Evolutionary conservation across 1,140 invertebrate species (phyloP), one percentile per base, ranked within the genome.

Genomic region (Atta cephalotes): DNA sequence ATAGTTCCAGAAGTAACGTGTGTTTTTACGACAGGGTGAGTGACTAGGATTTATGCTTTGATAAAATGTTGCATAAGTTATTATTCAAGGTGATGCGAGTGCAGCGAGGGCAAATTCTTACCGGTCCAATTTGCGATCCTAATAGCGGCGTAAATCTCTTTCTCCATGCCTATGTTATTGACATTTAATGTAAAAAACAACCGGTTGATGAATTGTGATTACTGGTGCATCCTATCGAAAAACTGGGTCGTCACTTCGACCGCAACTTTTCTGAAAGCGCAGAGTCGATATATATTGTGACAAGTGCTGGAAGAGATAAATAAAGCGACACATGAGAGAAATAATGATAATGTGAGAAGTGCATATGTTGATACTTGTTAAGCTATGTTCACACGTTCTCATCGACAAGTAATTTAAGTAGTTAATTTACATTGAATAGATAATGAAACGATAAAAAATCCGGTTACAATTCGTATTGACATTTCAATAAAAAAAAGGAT

Each of bases 51-150:
- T 71, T 71, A 71, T 58, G 65, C 5, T 71, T 58, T 71, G 39
- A 81, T 60, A 81, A 56, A 58, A 35, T 49, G 31, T 81, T 81
- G 66, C 79, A 58, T 81, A 81, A 81, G 51, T 45, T 4, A 25
- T 31, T 28, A 25, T 31, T 28, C 39, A 16, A 10, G 76, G 18
- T 18, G 63, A 71, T 35, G 78, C 7, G 63, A 66, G 62, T 53
- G 62, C 78, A 35, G 10, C 56, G 49, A 70, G 7, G 14, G 9
- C 3, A 1, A 5, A 18, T 3, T 31, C 68, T n/a, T 25, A 25
- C 21, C n/a, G 65, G 9, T 9, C 16, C 21, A 10, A 16, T 45
- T 28, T 49, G 16, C 25, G 35, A 35, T 14, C 39, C 39, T 39
- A 21, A 12, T n/a, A 51, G 9, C 10, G 16, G 9, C 25, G 45